A percentile compares a stretch with the other conserved stretches of the same genome.
These are phyloP conservation scores for Periophthalmus magnuspinnatus DNA, from an alignment of 2,797 vertebrate genomes.

Conservation along the genomic window DNA sequence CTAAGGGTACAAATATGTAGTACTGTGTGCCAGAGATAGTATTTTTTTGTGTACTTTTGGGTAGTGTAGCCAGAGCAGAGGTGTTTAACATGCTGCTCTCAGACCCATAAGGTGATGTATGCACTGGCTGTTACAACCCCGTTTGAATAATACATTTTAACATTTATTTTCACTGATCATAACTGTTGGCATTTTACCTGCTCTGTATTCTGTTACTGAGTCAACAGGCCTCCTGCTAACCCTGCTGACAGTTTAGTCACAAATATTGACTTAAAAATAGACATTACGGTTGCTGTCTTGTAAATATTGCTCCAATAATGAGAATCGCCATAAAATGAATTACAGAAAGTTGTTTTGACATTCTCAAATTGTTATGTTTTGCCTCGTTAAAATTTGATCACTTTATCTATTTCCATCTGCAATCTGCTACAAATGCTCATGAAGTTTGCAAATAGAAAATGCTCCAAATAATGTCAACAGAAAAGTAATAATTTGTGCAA, in stretches of 20 bases:
- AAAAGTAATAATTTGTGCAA: background rate
- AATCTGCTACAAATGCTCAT: background rate
- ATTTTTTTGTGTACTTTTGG: background rate
- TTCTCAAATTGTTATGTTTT: background rate
- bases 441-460: background rate
- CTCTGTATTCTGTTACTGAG: background rate
- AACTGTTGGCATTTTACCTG: background rate
- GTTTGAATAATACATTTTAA: background rate
- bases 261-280: background rate
- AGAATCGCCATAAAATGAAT: background rate
- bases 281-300: background rate
- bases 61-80: background rate
- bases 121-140: background rate
- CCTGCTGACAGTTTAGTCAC: background rate
- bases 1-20: slow-evolving; percentile 4
- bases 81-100: slow-evolving; percentile 1
- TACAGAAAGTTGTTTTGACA: background rate
- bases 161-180: background rate
- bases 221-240: background rate
- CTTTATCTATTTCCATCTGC: background rate
- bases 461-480: background rate
- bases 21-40: slow-evolving; percentile 3
- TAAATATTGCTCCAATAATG: background rate
- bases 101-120: background rate
- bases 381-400: background rate